phyloP scores from a whole-genome alignment of 2,113 vertebrate genomes.

The Channa maculata region DNA sequence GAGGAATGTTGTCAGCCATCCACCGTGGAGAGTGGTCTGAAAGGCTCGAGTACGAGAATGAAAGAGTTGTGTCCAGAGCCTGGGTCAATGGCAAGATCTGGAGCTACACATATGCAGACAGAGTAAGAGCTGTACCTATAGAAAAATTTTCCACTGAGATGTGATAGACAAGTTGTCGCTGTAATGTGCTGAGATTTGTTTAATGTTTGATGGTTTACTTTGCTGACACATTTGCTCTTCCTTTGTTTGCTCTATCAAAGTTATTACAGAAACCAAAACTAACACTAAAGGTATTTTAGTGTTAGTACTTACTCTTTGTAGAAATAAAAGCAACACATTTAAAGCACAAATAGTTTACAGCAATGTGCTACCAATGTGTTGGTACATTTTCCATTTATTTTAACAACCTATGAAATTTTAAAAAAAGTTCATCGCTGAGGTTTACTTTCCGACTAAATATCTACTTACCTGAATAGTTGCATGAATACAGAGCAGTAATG shows the following conservation, averaged over 20 bases:
- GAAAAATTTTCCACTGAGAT: neutral
- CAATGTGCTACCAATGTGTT: neutral
- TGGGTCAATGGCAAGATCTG: conserved; percentile 99
- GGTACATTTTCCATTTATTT: conserved; percentile 22
- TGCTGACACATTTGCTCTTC: neutral
- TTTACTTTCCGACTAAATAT: conserved; percentile 13
- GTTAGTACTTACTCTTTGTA: neutral
- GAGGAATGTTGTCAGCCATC: conserved; percentile 91
- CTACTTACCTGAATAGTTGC: neutral
- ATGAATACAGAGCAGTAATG: neutral
- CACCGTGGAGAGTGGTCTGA: conserved; percentile 96
- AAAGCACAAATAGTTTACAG: conserved; percentile 2
- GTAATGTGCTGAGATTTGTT: conserved; percentile 23
- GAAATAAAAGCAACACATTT: conserved; percentile 15
- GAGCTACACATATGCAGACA: conserved; percentile 98
- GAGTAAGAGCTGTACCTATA: conserved; percentile 79
- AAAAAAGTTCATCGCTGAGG: conserved; percentile 1
- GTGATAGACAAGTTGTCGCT: neutral
- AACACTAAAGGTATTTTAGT: conserved; percentile 5
- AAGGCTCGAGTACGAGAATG: conserved; percentile 95
- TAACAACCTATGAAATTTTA: conserved; percentile 1
- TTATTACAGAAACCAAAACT: conserved; percentile 36
- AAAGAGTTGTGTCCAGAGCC: conserved; percentile 92
- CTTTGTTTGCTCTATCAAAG: conserved; percentile 23
- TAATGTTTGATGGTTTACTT: conserved; percentile 7